A percentile compares a stretch with the other conserved stretches of the same genome.
These are phyloP conservation scores for Dasypolia templi DNA, from an alignment of 2,888 invertebrate species.

Conservation along the genomic window DNA sequence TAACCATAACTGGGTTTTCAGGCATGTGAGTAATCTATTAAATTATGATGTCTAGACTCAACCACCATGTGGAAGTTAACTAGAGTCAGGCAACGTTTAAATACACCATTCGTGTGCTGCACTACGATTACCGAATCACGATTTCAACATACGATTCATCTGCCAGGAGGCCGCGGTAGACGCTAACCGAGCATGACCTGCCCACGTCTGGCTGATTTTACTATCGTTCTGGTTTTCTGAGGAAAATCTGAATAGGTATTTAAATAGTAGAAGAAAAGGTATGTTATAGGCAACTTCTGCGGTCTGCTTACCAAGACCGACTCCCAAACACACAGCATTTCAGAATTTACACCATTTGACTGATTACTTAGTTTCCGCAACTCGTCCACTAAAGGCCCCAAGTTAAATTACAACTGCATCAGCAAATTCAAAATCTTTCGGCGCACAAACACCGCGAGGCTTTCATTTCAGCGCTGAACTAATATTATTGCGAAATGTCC, in stretches of 20 bases:
- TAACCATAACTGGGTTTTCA: not conserved
- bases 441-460: conserved; percentile 50
- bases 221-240: not conserved
- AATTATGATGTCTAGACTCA: not conserved
- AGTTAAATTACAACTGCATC: conserved; percentile 51
- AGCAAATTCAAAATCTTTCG: conserved; percentile 51
- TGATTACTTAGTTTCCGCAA: conserved; percentile 1
- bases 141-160: conserved; percentile 44
- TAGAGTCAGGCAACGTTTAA: conserved; percentile 1
- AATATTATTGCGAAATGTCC: conserved; percentile 83
- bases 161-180: conserved; percentile 1
- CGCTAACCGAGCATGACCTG: conserved; percentile 26
- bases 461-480: conserved; percentile 74
- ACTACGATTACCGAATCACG: conserved; percentile 34
- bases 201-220: not conserved
- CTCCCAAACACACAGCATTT: not conserved
- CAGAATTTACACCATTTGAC: not conserved
- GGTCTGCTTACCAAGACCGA: too few relatives aligned
- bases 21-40: not conserved
- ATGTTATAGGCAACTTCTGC: not conserved
- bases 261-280: not conserved
- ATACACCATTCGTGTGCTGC: conserved; percentile 13
- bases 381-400: conserved; percentile 18
- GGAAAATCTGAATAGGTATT: not conserved
- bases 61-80: not conserved